phyloP scores from a whole-genome alignment of 2,888 invertebrate species.

The Yponomeuta evonymella region DNA sequence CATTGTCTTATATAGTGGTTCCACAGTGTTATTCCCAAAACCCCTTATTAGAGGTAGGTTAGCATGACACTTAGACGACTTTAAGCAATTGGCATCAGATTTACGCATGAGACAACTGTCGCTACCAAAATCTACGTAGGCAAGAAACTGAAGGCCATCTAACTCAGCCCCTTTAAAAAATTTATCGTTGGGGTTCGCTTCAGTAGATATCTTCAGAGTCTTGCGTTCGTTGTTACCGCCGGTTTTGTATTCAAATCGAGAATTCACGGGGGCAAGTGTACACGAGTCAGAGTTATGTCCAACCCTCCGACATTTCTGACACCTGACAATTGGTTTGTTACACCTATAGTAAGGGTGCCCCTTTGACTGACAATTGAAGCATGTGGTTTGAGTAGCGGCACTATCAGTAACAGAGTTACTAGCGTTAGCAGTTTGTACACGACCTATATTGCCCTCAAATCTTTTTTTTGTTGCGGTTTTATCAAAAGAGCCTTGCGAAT shows the following conservation, averaged over 20 bases:
- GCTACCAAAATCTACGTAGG: slow-evolving; percentile 24
- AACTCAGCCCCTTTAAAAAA: slow-evolving; percentile 19
- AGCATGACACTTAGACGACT: slow-evolving; percentile 14
- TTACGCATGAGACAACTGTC: slow-evolving; percentile 21
- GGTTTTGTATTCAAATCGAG: slow-evolving; percentile 10
- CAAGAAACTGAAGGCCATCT: slow-evolving; percentile 14
- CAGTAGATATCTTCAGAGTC: slow-evolving; percentile 12
- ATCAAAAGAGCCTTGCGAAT: slow-evolving; percentile 14
- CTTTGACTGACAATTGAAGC: slow-evolving; percentile 18
- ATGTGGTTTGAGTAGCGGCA: neutral
- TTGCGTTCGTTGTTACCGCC: slow-evolving; percentile 15
- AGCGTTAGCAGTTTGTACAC: slow-evolving; percentile 2
- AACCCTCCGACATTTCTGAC: slow-evolving; percentile 18
- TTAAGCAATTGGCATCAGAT: slow-evolving; percentile 18
- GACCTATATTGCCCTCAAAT: neutral
- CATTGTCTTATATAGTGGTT: slow-evolving; percentile 20
- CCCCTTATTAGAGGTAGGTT: slow-evolving; percentile 22
- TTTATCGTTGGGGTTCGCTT: slow-evolving; percentile 18
- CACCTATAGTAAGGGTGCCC: slow-evolving; percentile 18
- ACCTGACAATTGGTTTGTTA: slow-evolving; percentile 16
- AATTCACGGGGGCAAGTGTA: slow-evolving; percentile 13
- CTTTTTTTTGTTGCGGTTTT: neutral
- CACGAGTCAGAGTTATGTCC: slow-evolving; percentile 18
- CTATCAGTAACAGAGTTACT: neutral
- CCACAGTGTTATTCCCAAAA: slow-evolving; percentile 22